A percentile compares a stretch with the other conserved stretches of the same genome.
Evolutionary conservation across 1,140 invertebrate species (phyloP).

Genomic region (Andricus grossulariae): DNA sequence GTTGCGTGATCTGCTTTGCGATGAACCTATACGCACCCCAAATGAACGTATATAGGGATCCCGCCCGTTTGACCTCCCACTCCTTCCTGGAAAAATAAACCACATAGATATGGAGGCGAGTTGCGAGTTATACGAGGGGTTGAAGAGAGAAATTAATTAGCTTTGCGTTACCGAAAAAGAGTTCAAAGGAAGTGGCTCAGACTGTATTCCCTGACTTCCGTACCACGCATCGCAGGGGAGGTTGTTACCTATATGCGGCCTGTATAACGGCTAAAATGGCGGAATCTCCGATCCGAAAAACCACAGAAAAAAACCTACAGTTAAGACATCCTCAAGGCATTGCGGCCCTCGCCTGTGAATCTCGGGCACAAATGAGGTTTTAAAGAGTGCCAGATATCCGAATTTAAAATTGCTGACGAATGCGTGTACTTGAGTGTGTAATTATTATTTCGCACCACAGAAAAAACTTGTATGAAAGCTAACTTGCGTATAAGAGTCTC

Average conservation of each 20-base stretch:
- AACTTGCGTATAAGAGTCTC: too few relatives aligned
- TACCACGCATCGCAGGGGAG: background rate
- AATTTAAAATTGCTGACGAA: too few relatives aligned
- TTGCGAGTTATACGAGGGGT: conserved; percentile 34
- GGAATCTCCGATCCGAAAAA: conserved; percentile 6
- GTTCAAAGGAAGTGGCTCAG: conserved; percentile 49
- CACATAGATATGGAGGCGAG: conserved; percentile 6
- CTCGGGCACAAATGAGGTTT: too few relatives aligned
- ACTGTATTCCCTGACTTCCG: conserved; percentile 28
- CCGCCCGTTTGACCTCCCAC: conserved; percentile 24
- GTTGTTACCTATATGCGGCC: background rate
- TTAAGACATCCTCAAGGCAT: too few relatives aligned
- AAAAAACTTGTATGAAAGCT: too few relatives aligned
- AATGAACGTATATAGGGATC: conserved; percentile 1
- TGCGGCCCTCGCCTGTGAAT: too few relatives aligned
- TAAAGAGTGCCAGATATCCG: too few relatives aligned
- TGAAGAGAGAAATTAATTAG: conserved; percentile 46
- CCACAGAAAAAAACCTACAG: background rate
- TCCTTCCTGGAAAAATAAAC: conserved; percentile 38
- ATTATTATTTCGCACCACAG: too few relatives aligned
- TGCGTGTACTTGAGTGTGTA: too few relatives aligned
- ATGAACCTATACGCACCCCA: conserved; percentile 16
- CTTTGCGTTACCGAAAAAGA: conserved; percentile 44
- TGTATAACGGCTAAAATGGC: conserved; percentile 12
- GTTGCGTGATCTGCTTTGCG: conserved; percentile 27